A percentile compares a stretch with the other conserved stretches of the same genome.
phyloP scores from a whole-genome alignment of 2,888 invertebrate genomes.

The Notocelia uddmanniana region DNA sequence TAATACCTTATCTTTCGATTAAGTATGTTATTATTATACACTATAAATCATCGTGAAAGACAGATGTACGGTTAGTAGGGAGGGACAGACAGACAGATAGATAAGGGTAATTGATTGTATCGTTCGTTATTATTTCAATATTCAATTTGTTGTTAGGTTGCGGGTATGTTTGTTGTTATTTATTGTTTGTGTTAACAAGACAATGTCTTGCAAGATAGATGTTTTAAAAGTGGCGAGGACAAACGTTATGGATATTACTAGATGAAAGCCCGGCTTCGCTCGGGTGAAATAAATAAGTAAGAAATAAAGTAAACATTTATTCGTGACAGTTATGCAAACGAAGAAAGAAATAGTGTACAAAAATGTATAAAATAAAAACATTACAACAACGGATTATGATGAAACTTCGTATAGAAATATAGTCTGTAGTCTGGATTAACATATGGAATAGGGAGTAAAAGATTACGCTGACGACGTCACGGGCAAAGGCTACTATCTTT shows the following conservation, averaged over 20 bases:
- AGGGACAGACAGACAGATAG: conserved; percentile 52
- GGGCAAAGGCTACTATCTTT: too few species aligned
- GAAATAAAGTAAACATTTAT: too few species aligned
- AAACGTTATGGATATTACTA: background rate
- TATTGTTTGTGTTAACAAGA: background rate
- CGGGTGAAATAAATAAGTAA: too few species aligned
- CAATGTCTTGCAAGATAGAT: background rate
- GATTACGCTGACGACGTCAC: too few species aligned
- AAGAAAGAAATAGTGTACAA: too few species aligned
- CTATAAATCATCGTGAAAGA: conserved; percentile 54
- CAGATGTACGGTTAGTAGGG: conserved; percentile 50
- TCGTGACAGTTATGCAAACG: too few species aligned
- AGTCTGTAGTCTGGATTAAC: too few species aligned
- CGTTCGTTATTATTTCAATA: conserved; percentile 50
- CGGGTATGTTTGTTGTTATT: conserved; percentile 1
- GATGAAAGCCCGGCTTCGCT: too few species aligned
- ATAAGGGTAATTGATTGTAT: conserved; percentile 58
- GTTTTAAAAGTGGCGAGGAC: background rate
- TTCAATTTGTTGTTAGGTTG: conserved; percentile 53
- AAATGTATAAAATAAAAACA: too few species aligned
- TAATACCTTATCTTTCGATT: conserved; percentile 35
- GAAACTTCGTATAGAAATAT: too few species aligned
- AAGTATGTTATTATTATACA: conserved; percentile 49
- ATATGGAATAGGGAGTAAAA: too few species aligned
- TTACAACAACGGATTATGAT: too few species aligned